Evolutionary conservation across 2,797 vertebrate genomes (phyloP), one percentile per base, ranked within the genome.

Genomic region (Typhlichthys subterraneus): DNA sequence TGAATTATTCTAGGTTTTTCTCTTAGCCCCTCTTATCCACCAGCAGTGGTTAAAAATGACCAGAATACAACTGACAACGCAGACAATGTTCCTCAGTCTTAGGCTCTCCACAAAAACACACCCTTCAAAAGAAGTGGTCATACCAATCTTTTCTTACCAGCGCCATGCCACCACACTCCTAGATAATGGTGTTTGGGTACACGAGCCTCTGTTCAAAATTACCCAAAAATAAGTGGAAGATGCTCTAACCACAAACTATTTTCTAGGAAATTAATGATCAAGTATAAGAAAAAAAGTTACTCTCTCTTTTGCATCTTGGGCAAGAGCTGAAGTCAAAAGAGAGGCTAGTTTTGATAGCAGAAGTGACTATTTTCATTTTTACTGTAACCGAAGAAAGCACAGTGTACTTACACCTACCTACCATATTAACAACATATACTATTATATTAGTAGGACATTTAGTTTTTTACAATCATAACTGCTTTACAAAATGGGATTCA

Each of bases 231-330:
- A 84, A 87, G 59, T 65, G 66, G 82, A 82, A 70, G 75, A 82
- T 48, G 70, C 58, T 77, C 65, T 67, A 13, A 51, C 42, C 68
- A 48, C 46, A 70, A 70, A 78, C 63, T 12, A 14, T 64, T 77
- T 85, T 85, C 84, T 74, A 85, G 79, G 80, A 89, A 85, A 80
- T 54, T 1, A 67, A 71, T 63, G 59, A 77, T 83, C 58, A 64
- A 72, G 65, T 84, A 76, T 73, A 77, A 69, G 85, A 82, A 86
- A 66, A 7, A 82, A 81, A 76, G 62, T 79, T 70, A 75, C 76
- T 79, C 72, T 74, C 54, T 83, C 76, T 71, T 66, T 70, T 76
- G 74, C 69, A 76, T 83, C 77, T 71, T 70, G 76, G 50, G 57
- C 45, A 38, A 59, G 69, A 66, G 49, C 48, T 33, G 53, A 61